phyloP scores from a whole-genome alignment of 1,140 invertebrate genomes.

The Drosophila murphyi region DNA sequence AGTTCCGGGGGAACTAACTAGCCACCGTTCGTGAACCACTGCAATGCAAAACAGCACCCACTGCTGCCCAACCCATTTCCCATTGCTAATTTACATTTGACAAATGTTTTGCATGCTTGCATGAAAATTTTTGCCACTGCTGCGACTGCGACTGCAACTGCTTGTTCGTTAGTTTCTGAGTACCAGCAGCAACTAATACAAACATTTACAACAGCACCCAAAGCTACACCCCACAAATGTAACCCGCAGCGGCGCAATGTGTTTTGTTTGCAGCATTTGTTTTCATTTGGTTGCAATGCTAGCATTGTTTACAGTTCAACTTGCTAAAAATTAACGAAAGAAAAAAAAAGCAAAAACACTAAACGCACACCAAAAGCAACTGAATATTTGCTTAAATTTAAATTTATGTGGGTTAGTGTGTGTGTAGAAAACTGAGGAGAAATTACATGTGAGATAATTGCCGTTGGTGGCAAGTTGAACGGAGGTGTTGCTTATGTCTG shows the following conservation, averaged over 20 bases:
- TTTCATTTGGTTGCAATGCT: constrained; percentile 74
- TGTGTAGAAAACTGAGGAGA: constrained; percentile 1
- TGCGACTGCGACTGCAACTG: constrained; percentile 46
- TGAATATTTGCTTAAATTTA: constrained; percentile 47
- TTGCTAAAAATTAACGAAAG: constrained; percentile 77
- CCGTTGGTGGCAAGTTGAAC: constrained; percentile 24
- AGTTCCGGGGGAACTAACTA: constrained; percentile 50
- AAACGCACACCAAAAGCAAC: constrained; percentile 13
- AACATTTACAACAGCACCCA: constrained; percentile 22
- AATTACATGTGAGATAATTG: constrained; percentile 40
- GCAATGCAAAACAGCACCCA: constrained; percentile 48
- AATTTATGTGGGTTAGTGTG: constrained; percentile 39
- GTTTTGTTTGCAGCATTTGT: constrained; percentile 75
- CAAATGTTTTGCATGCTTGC: constrained; percentile 77
- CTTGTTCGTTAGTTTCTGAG: constrained; percentile 63
- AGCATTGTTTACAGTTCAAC: constrained; percentile 81
- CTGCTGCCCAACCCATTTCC: constrained; percentile 15
- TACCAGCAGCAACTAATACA: constrained; percentile 31
- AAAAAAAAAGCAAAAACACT: constrained; percentile 25
- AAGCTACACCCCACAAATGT: constrained; percentile 5
- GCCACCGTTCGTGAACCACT: constrained; percentile 19
- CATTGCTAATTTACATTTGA: constrained; percentile 80
- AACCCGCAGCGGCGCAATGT: constrained; percentile 44
- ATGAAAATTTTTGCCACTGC: constrained; percentile 67
- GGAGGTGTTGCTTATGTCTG: constrained; percentile 29